These are phyloP conservation scores for Lipotes vexillifer DNA, from an alignment of 2,113 vertebrate genomes.

Conservation along the genomic window DNA sequence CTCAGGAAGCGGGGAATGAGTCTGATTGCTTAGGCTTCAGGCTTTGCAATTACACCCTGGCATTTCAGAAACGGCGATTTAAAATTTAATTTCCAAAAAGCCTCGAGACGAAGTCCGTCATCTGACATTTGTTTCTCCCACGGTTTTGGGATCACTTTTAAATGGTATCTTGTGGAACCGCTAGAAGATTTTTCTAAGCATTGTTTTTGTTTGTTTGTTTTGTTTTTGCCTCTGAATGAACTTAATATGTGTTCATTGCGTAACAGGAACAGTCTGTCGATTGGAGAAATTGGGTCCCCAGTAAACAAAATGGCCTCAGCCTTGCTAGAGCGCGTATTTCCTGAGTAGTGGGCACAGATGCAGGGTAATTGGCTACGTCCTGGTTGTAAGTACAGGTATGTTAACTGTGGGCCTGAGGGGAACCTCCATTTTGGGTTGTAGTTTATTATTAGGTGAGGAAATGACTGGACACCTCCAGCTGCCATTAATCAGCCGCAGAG, in stretches of 20 bases:
- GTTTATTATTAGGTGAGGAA: constrained; percentile 90
- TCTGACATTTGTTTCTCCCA: neutral
- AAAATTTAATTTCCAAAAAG: neutral
- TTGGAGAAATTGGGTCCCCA: neutral
- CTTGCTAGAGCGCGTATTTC: neutral
- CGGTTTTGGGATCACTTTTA: neutral
- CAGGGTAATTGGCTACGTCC: neutral
- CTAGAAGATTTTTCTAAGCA: neutral
- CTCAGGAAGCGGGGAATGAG: neutral
- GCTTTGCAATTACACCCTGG: neutral
- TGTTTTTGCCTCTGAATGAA: neutral
- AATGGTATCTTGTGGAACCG: neutral
- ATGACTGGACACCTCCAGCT: constrained; percentile 92
- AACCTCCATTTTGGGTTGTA: constrained; percentile 74
- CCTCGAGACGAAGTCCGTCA: neutral
- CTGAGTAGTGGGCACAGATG: neutral
- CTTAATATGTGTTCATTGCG: neutral
- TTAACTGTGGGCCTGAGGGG: constrained; percentile 75
- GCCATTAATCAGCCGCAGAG: constrained; percentile 92
- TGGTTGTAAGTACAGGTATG: neutral
- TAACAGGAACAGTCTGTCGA: neutral
- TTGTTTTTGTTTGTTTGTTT: neutral
- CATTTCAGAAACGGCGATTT: neutral
- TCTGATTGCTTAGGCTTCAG: neutral
- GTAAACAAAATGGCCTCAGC: neutral